A percentile compares a stretch with the other conserved stretches of the same genome.
Conservation (phyloP, 2,797 vertebrate species). For the Oophaga sylvatica region DNA sequence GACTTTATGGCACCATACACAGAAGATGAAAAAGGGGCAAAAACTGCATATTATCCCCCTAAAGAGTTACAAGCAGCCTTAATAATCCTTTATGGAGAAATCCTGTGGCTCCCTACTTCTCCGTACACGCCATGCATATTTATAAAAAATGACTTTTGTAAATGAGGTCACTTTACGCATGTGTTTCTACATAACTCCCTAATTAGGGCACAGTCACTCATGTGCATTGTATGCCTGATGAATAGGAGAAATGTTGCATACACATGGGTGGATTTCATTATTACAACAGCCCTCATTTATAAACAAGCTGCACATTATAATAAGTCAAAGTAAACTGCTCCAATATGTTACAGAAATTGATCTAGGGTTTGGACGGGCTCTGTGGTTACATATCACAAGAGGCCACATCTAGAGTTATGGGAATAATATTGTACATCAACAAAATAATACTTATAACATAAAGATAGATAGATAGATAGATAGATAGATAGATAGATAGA, state of each 20-base stretch:
- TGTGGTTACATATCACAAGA: neutral
- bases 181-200: constrained; percentile 35
- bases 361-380: neutral
- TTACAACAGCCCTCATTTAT: neutral
- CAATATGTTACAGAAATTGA: neutral
- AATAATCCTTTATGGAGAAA: constrained; percentile 63
- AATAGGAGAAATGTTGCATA: neutral
- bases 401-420: neutral
- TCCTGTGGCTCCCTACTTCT: constrained; percentile 62
- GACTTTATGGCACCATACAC: constrained; percentile 76
- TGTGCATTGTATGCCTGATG: constrained; percentile 3
- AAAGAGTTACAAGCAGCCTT: constrained; percentile 65
- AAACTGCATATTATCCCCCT: constrained; percentile 71
- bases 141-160: constrained; percentile 34
- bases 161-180: constrained; percentile 47
- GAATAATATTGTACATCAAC: neutral
- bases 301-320: constrained; percentile 7
- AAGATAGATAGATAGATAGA: neutral
- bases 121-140: constrained; percentile 59
- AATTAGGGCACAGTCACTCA: constrained; percentile 36
- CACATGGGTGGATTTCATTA: neutral
- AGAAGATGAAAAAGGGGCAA: constrained; percentile 59
- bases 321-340: neutral
- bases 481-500: neutral
- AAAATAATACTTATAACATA: neutral